Base-by-base conservation (phyloP, 2,888 invertebrate genomes). In the Lottia gigantea region DNA sequence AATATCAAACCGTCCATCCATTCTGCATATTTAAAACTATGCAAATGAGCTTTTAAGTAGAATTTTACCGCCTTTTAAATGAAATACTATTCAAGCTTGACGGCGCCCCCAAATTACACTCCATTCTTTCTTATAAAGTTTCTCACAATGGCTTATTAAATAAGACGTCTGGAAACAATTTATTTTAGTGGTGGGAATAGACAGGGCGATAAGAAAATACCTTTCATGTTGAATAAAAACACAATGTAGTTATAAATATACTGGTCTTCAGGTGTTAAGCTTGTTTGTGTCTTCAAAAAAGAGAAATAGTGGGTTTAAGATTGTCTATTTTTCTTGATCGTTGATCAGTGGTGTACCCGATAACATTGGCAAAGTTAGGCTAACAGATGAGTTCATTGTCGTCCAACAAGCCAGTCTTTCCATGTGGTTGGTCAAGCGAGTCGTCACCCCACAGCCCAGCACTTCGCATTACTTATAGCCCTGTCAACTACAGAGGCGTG, bases 321-420 rank as follows among this genome's bases (percentile, higher is more conserved):
- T 23, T 55, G 14, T 19, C 23, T 23, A 55, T 55, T 55, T 55
- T 55, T 23, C 55, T 55, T 55, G 55, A 55, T 55, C 55, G 55
- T 55, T 55, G 55, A 55, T 55, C 23, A 23, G 23, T 11, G 19
- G 12, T 23, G 55, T 23, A 55, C 55, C 23, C 55, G 23, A 23
- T 55, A 55, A 55, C 55, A 23, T 23, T 23, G 40, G 23, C 55
- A 8, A 6, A 55, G 55, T 55, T 55, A 23, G 55, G 19, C 55
- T 55, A 55, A 55, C 55, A 55, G 55, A 55, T 55, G 55, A 55
- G 19, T 23, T 23, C 23, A 55, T 55, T 55, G 55, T 55, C 19
- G 23, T 19, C 55, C 55, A 19, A 55, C 55, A 55, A 55, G 55
- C 55, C 55, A 55, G 55, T 19, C 55, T 55, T 55, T 55, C 55